These are phyloP conservation scores for Archaeoteleia sp. DNA, from an alignment of 2,888 invertebrate species.

Conservation along the genomic window DNA sequence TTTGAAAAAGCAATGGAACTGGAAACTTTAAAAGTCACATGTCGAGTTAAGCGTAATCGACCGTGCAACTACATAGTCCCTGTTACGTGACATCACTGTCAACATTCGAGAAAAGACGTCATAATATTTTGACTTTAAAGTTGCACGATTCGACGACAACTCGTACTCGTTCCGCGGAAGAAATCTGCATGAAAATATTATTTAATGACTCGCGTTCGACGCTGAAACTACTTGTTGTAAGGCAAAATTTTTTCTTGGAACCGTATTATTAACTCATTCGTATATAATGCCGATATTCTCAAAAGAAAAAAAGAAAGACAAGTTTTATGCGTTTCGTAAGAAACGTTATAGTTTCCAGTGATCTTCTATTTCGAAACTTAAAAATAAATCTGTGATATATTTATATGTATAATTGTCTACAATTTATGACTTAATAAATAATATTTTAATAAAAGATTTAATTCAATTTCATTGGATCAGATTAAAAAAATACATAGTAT, in stretches of 20 bases:
- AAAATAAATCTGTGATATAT: background rate
- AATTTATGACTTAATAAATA: background rate
- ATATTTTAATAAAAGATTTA: background rate
- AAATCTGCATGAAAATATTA: slow-evolving; percentile 5
- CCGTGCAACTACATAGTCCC: slow-evolving; percentile 16
- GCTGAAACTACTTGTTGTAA: slow-evolving; percentile 2
- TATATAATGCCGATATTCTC: background rate
- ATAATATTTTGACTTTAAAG: slow-evolving; percentile 14
- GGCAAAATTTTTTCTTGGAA: slow-evolving; percentile 13
- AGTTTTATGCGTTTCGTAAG: no score
- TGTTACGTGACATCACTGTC: slow-evolving; percentile 34
- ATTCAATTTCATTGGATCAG: background rate
- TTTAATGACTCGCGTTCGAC: slow-evolving; percentile 6
- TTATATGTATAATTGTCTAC: background rate
- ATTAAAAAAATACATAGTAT: no score
- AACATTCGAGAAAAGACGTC: slow-evolving; percentile 18
- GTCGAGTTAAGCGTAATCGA: no score
- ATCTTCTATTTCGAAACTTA: background rate
- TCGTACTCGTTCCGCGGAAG: slow-evolving; percentile 5
- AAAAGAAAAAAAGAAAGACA: background rate
- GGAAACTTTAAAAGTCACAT: no score
- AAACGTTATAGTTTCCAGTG: no score
- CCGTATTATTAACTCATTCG: slow-evolving; percentile 8
- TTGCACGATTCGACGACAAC: slow-evolving; percentile 4
- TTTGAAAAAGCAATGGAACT: no score